Evolutionary conservation across 2,888 invertebrate species (phyloP).

Genomic region (Serripes groenlandicus): DNA sequence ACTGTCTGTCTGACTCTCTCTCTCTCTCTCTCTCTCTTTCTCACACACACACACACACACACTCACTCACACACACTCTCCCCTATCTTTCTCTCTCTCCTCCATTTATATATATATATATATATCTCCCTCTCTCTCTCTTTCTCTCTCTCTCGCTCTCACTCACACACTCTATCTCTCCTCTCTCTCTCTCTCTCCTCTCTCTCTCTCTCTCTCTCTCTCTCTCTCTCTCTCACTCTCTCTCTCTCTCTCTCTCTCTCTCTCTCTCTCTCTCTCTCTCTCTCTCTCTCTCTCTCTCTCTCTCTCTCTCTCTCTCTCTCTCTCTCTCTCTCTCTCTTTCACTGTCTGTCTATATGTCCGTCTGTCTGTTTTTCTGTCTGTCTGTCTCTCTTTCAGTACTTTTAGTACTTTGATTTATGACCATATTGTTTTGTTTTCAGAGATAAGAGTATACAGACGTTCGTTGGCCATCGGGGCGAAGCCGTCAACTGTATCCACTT

Average conservation of each 20-base stretch:
- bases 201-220: neutral
- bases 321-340: neutral
- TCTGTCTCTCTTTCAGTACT: neutral
- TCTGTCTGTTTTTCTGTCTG: neutral
- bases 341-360: neutral
- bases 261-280: neutral
- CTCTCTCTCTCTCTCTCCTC: neutral
- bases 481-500: slow-evolving; percentile 81
- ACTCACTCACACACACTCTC: too few relatives aligned
- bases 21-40: neutral
- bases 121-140: neutral
- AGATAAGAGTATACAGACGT: slow-evolving; percentile 80
- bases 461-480: slow-evolving; percentile 72
- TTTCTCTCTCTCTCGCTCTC: neutral
- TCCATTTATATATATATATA: neutral
- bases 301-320: neutral
- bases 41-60: too few relatives aligned
- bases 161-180: neutral
- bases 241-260: neutral
- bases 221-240: neutral
- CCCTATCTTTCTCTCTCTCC: neutral
- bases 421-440: too few relatives aligned
- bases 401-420: neutral
- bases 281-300: neutral
- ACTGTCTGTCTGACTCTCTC: neutral